phyloP scores from a whole-genome alignment of 2,888 invertebrate genomes.

The Drosophila dives region DNA sequence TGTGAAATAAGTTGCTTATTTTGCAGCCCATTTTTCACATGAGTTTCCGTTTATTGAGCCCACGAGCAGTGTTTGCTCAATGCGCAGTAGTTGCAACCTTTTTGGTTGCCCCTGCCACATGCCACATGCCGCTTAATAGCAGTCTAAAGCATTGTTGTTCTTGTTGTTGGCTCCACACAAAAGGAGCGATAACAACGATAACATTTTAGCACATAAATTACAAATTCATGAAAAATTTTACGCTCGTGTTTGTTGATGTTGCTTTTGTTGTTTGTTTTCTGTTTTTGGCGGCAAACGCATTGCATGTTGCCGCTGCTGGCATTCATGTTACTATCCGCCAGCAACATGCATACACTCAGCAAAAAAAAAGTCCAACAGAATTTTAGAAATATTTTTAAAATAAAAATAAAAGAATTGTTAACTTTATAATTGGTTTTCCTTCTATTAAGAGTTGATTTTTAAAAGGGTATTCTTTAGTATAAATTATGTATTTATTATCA shows the following conservation, averaged over 20 bases:
- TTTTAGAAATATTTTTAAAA: not conserved
- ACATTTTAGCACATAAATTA: slow-evolving; percentile 80
- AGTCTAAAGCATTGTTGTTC: slow-evolving; percentile 46
- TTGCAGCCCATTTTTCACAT: slow-evolving; percentile 44
- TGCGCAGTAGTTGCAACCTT: slow-evolving; percentile 46
- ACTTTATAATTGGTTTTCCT: not conserved
- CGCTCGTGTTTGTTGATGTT: slow-evolving; percentile 68
- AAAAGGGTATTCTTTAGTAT: not conserved
- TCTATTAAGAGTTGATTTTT: not conserved
- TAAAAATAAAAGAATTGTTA: not conserved
- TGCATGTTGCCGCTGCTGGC: slow-evolving; percentile 71
- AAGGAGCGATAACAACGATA: slow-evolving; percentile 78
- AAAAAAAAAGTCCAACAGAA: not conserved
- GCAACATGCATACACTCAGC: slow-evolving; percentile 53
- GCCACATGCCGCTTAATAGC: slow-evolving; percentile 31
- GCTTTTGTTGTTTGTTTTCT: slow-evolving; percentile 55
- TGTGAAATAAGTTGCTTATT: slow-evolving; percentile 30
- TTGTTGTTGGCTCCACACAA: slow-evolving; percentile 54
- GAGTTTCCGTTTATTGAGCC: slow-evolving; percentile 38
- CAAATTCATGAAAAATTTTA: slow-evolving; percentile 79
- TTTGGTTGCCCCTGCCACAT: slow-evolving; percentile 16
- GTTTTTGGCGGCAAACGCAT: slow-evolving; percentile 78
- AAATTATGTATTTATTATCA: not conserved
- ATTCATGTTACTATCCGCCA: slow-evolving; percentile 72
- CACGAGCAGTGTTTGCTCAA: slow-evolving; percentile 19